These are phyloP conservation scores for Caenorhabditis virilis DNA, from an alignment of 2,888 invertebrate genomes.

Conservation along the genomic window DNA sequence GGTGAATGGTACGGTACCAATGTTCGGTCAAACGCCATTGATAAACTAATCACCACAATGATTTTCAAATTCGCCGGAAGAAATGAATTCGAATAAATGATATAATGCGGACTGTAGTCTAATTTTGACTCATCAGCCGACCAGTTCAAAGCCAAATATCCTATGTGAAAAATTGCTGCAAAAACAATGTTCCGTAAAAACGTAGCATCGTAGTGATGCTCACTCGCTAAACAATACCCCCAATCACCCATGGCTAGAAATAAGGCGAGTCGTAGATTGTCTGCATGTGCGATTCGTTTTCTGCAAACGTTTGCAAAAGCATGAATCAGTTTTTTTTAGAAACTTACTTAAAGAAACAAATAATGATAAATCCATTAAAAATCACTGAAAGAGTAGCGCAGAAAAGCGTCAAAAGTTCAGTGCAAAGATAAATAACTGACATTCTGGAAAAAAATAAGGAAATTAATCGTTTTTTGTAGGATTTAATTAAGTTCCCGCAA, in stretches of 20 bases:
- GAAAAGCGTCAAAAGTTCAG: constrained; percentile 15
- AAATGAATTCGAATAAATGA: constrained; percentile 28
- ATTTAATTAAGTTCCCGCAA: no score
- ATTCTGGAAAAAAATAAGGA: no score
- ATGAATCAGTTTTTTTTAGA: neutral
- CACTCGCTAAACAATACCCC: no score
- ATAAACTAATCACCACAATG: constrained; percentile 21
- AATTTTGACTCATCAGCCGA: constrained; percentile 16
- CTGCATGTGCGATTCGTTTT: constrained; percentile 20
- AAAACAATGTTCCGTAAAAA: no score
- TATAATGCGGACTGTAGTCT: constrained; percentile 28
- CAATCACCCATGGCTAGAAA: constrained; percentile 27
- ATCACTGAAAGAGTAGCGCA: constrained; percentile 16
- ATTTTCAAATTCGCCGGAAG: constrained; percentile 29
- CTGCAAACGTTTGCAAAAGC: constrained; percentile 4
- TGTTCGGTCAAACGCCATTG: constrained; percentile 30
- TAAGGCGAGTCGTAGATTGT: constrained; percentile 25
- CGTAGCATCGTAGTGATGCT: no score
- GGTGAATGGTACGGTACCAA: constrained; percentile 6
- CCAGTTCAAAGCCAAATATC: constrained; percentile 24
- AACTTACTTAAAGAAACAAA: constrained; percentile 16
- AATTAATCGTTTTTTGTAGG: no score
- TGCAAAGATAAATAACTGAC: constrained; percentile 26
- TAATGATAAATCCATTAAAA: constrained; percentile 24
- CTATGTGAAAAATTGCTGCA: constrained; percentile 20